phyloP scores from a whole-genome alignment of 2,888 invertebrate genomes.

The Thyatira batis region DNA sequence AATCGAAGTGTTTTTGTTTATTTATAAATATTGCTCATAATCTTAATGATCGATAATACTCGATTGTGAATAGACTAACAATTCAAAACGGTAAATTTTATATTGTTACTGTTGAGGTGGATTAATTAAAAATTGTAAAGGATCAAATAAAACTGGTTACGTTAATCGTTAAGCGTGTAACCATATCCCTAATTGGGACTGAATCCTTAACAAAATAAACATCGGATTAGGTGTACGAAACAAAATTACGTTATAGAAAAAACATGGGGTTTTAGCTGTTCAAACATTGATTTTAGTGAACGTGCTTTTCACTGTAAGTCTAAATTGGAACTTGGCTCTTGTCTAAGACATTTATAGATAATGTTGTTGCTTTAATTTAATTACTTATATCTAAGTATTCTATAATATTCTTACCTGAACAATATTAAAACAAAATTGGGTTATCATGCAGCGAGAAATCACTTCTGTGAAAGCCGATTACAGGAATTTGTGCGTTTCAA shows the following conservation, averaged over 20 bases:
- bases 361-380: not conserved
- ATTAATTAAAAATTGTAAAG: not conserved
- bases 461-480: not conserved
- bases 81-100: no score
- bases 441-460: not conserved
- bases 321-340: not conserved
- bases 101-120: not conserved
- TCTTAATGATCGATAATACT: not conserved
- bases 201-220: constrained; percentile 46
- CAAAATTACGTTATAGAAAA: constrained; percentile 38
- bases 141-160: constrained; percentile 12
- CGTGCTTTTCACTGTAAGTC: not conserved
- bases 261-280: constrained; percentile 20
- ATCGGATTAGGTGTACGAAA: constrained; percentile 35
- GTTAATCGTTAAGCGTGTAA: constrained; percentile 25
- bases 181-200: constrained; percentile 43
- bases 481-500: not conserved
- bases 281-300: constrained; percentile 11
- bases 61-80: not conserved
- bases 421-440: not conserved
- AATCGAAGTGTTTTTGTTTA: not conserved
- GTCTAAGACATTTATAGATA: not conserved
- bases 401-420: not conserved
- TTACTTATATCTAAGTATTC: not conserved
- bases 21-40: not conserved